Evolutionary conservation across 2,113 vertebrate species (phyloP), one percentile per base, ranked within the genome.

Genomic region (Sporophila hypoxantha): DNA sequence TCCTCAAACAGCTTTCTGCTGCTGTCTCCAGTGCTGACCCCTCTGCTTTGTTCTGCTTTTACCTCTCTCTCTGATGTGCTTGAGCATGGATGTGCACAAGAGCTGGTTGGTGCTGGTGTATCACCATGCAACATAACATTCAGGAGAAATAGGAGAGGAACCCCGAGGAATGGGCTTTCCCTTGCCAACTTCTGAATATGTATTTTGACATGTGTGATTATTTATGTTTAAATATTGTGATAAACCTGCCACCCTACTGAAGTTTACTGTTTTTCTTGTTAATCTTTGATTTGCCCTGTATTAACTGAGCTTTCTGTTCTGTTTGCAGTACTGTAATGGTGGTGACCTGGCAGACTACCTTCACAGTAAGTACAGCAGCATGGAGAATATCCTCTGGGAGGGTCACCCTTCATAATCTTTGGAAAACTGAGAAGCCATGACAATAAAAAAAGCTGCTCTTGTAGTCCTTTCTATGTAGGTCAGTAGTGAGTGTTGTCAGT

Each of bases 341-440:
- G 99, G 99, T 30, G 99, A 99, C 94, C 97, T 99, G 92, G 98
- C 99, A 8, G 99, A 99, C 82, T 99, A 99, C 89, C 98, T 99
- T 81, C 98, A 99, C 94, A 97, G 99, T 99, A 97, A 98, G 99
- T 99, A 87, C 21, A 76, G 14, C 14, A 17, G 3, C 12, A 20
- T 62, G 52, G 76, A 83, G 26, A 77, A 19, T 44, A 69, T 67
- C 29, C 22, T 62, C 44, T 79, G 12, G 71, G 37, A 55, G 55
- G 8, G 76, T 82, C 42, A 66, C 25, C 29, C 60, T 69, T 70
- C 12, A 8, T 69, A 55, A 60, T 47, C 0, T 17, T 59, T 76
- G 55, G 75, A 76, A 90, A 88, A 79, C 37, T 60, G 50, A 85
- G 52, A 85, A 52, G 29, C 37, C 30, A 22, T 56, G 47, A 14